phyloP scores from a whole-genome alignment of 2,888 invertebrate genomes.

The Melanophora roralis region DNA sequence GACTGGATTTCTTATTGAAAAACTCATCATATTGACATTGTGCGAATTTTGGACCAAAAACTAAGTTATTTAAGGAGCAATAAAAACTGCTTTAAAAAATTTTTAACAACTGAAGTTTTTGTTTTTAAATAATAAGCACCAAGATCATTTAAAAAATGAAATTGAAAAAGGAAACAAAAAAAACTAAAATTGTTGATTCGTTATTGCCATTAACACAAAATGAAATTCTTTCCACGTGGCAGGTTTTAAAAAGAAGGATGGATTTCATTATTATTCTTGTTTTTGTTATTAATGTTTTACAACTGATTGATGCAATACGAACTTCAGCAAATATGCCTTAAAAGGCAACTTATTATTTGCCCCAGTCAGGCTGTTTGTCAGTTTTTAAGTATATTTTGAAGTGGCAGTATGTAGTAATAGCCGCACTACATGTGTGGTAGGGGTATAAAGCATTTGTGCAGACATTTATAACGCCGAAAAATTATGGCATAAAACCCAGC shows the following conservation, averaged over 20 bases:
- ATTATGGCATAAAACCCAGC: too few species aligned
- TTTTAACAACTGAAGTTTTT: background rate
- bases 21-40: conserved; percentile 47
- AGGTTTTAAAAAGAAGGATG: conserved; percentile 33
- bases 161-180: background rate
- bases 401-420: background rate
- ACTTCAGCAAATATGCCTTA: conserved; percentile 49
- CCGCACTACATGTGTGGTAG: too few species aligned
- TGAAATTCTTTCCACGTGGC: conserved; percentile 60
- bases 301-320: conserved; percentile 54
- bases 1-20: background rate
- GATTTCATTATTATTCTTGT: background rate
- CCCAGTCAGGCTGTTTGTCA: too few species aligned
- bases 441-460: too few species aligned
- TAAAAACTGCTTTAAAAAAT: conserved; percentile 21
- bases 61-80: conserved; percentile 23
- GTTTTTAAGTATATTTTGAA: too few species aligned
- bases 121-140: conserved; percentile 37
- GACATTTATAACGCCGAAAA: too few species aligned
- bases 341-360: conserved; percentile 25
- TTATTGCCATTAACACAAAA: conserved; percentile 61
- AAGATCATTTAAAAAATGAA: background rate
- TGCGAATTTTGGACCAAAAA: conserved; percentile 59
- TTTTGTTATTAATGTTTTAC: conserved; percentile 12
- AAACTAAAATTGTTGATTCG: conserved; percentile 21